Evolutionary conservation across 2,797 vertebrate genomes (phyloP), one percentile per base, ranked within the genome.

Genomic region (Anisognathus igniventris): DNA sequence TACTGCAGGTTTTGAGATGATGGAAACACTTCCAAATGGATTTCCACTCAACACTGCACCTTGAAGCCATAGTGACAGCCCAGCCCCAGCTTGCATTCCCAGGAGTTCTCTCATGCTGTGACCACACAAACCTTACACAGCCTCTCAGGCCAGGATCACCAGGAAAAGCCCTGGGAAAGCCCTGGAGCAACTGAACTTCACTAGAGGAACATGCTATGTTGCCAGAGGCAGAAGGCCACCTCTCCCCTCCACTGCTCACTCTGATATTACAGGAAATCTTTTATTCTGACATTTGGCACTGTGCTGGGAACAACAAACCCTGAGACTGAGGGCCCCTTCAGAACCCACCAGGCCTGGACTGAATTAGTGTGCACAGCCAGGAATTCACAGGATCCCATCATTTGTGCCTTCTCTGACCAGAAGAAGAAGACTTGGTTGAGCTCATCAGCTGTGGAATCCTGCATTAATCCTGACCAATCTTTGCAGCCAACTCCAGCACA

Each of bases 131-230:
- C 48, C 57, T 53, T 2, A 11, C 45, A 12, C 20, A 57, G 66
- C 70, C 79, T 6, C 42, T 28, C 71, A 51, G 60, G 48, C 20
- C 44, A 24, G 31, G 10, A 20, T 17, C 18, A 27, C 39, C 47
- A 40, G 76, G 82, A 77, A 35, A 40, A 62, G 57, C n/a, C 14
- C 39, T 12, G 3, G 0, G 47, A 48, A 28, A 51, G 61, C 68
- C 22, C 30, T 5, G 7, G 42, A 48, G n/a, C 5, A 60, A 33
- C 60, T 30, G 28, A 73, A 40, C 37, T 56, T 22, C 70, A 10
- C 4, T 0, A 3, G 39, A 42, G 61, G n/a, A 84, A 54, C 33
- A 5, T 0, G 0, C 27, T 57, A 6, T 0, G 0, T 24, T 57
- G 58, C 28, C 16, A 10, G 71, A 62, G 81, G 75, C 74, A 89